Conservation (phyloP, 2,113 vertebrate genomes). For the Trogon surrucura region DNA sequence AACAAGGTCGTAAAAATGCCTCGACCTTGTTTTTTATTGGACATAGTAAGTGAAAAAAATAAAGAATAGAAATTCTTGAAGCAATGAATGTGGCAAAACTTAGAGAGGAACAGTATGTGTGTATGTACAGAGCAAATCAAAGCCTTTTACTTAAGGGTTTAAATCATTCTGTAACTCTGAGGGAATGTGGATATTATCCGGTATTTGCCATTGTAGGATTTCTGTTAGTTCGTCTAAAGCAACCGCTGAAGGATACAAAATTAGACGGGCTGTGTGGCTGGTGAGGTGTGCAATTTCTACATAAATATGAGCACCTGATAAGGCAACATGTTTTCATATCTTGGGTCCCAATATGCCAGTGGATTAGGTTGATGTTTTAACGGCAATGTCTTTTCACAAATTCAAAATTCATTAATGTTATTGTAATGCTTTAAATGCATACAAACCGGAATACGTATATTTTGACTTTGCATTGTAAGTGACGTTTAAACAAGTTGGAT, state of each 20-base stretch:
- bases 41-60: background rate
- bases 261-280: background rate
- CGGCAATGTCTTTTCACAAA: background rate
- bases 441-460: background rate
- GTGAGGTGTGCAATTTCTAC: background rate
- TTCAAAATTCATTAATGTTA: background rate
- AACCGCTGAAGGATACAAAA: background rate
- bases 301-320: slow-evolving; percentile 1
- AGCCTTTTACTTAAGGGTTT: background rate
- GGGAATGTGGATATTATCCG: background rate
- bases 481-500: background rate
- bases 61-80: background rate
- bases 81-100: background rate
- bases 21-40: background rate
- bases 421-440: background rate
- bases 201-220: background rate
- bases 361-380: background rate
- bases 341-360: background rate
- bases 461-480: background rate
- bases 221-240: background rate
- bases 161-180: background rate
- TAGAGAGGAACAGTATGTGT: background rate
- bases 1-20: slow-evolving; percentile 18
- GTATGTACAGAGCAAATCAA: background rate
- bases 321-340: background rate